Conservation (phyloP, 2,113 vertebrate species). For the Sinocyclocheilus maitianheensis region DNA sequence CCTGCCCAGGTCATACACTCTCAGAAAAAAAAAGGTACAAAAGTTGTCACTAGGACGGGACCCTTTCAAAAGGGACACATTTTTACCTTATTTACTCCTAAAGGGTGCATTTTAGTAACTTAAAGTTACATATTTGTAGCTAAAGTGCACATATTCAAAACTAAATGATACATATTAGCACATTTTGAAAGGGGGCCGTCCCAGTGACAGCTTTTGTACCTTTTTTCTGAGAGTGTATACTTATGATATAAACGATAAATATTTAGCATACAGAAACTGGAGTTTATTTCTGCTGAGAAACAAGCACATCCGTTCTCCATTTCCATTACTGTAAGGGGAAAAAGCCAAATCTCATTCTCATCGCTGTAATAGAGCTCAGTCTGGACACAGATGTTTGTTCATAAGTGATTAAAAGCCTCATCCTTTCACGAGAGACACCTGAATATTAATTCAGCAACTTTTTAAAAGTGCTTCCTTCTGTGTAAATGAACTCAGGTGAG, state of each 20-base stretch:
- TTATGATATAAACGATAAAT: neutral
- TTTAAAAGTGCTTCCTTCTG: neutral
- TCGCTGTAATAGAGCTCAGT: neutral
- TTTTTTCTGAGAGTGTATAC: too few species aligned
- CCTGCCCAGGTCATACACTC: neutral
- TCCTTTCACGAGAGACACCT: neutral
- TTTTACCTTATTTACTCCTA: too few species aligned
- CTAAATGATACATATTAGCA: too few species aligned
- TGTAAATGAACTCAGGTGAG: neutral
- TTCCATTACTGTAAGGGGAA: neutral
- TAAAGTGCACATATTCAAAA: too few species aligned
- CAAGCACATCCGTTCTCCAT: neutral
- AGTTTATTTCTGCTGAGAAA: neutral
- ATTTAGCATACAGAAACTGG: neutral
- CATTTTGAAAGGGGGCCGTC: too few species aligned
- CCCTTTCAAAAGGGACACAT: too few species aligned
- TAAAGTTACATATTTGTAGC: too few species aligned
- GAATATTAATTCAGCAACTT: neutral
- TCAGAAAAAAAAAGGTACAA: too few species aligned
- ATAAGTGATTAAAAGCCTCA: neutral
- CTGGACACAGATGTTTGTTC: neutral
- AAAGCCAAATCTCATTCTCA: neutral
- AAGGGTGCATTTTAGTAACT: too few species aligned
- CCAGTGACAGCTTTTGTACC: too few species aligned
- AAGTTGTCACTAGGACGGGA: neutral